Base-by-base conservation (phyloP, 2,888 invertebrate genomes). In the Troglohyphantes excavatus region DNA sequence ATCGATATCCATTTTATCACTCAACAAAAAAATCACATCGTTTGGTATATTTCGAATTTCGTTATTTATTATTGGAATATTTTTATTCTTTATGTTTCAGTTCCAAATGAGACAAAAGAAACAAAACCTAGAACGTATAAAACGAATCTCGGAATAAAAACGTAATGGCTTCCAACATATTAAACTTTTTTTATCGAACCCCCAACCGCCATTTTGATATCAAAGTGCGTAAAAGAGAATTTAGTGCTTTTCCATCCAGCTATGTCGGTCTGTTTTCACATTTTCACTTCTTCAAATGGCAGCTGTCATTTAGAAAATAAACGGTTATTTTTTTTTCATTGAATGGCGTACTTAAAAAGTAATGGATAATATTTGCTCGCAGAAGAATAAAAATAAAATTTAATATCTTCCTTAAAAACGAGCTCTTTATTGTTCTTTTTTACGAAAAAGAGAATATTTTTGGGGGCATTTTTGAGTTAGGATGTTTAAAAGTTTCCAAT, bases 161-260 rank as follows among this genome's bases (percentile, higher is more conserved):
- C 33, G 68, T 68, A 68, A 68, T 68, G 68, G 68, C 68, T 68
- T 68, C 65, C 65, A 68, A 33, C 33, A 21, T 68, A 68, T 68
- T 68, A 68, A 33, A 68, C 33, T 19, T 68, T 68, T 68, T 68
- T 68, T 68, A 19, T 68, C 23, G 27, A 65, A 26, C 65, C 5
- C 26, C 26, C 5, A 33, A 68, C 29, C 68, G 19, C 68, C 19
- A 7, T 68, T 68, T 29, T 33, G 33, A 19, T 33, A 68, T 68
- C 68, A 33, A 68, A 68, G 33, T 33, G n/a, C 68, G n/a, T 33
- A 17, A 33, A 33, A 33, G 68, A 68, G 68, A 33, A 33, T 68
- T 68, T 68, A 33, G 68, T 33, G 21, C 68, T 19, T 27, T n/a
- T 6, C 65, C 65, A 0, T 27, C 27, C 23, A 9, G 68, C 29